These are phyloP conservation scores for Horisme vitalbata DNA, from an alignment of 2,888 invertebrate species.

Conservation along the genomic window DNA sequence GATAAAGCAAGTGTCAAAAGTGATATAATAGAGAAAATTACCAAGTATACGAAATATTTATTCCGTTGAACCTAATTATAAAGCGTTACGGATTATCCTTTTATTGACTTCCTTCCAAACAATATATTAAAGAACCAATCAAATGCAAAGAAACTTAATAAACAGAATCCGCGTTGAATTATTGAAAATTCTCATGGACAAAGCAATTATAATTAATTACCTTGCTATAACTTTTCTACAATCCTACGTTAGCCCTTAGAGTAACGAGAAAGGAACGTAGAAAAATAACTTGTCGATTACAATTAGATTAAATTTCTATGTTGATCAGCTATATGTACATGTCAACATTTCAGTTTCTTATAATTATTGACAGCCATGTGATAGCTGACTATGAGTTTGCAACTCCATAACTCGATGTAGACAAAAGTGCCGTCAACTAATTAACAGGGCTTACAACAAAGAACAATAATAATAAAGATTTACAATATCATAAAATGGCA, in stretches of 20 bases:
- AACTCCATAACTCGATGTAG: constrained; percentile 71
- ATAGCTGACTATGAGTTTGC: constrained; percentile 80
- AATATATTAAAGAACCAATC: constrained; percentile 30
- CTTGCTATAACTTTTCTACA: constrained; percentile 21
- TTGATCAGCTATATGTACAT: constrained; percentile 81
- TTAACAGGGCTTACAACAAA: constrained; percentile 29
- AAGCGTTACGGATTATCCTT: constrained; percentile 77
- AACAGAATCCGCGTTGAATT: constrained; percentile 17
- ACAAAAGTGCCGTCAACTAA: constrained; percentile 61
- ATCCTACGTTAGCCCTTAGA: constrained; percentile 51
- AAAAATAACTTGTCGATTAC: constrained; percentile 81
- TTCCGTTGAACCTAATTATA: constrained; percentile 80
- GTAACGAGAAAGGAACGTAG: constrained; percentile 72
- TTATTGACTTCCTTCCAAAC: constrained; percentile 62
- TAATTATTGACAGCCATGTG: constrained; percentile 83
- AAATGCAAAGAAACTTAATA: constrained; percentile 8
- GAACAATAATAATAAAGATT: constrained; percentile 24
- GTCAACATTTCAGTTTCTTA: constrained; percentile 81
- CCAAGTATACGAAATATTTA: constrained; percentile 75
- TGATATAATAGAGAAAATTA: constrained; percentile 67
- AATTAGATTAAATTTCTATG: constrained; percentile 76
- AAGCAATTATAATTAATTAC: constrained; percentile 25
- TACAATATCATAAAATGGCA: constrained; percentile 22
- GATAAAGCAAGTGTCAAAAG: constrained; percentile 62
- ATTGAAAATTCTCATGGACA: constrained; percentile 23